Conservation (phyloP, 2,113 vertebrate genomes). For the Upupa epops region DNA sequence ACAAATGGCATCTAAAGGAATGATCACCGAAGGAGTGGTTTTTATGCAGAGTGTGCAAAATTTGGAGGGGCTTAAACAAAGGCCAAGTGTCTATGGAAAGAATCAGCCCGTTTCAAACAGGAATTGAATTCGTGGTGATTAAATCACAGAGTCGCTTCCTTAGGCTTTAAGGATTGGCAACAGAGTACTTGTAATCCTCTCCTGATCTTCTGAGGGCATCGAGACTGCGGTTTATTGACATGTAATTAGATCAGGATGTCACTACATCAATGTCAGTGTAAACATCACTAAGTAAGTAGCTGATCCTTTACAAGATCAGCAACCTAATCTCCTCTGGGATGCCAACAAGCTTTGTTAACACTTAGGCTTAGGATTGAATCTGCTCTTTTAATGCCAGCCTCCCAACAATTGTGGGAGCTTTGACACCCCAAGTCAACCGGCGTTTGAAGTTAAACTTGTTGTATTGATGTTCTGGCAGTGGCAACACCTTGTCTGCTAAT, state of each 20-base stretch:
- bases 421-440: not conserved
- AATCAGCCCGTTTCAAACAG: not conserved
- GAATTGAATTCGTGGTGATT: slow-evolving; percentile 33
- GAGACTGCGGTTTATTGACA: slow-evolving; percentile 83
- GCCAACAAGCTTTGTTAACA: slow-evolving; percentile 76
- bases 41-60: not conserved
- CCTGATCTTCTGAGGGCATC: slow-evolving; percentile 72
- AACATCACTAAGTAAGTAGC: slow-evolving; percentile 76
- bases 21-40: not conserved
- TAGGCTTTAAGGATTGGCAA: slow-evolving; percentile 60
- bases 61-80: not conserved
- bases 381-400: slow-evolving; percentile 30
- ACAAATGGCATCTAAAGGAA: not conserved
- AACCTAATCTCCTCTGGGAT: slow-evolving; percentile 83
- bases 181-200: slow-evolving; percentile 76
- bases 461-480: not conserved
- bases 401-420: not conserved
- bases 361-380: slow-evolving; percentile 53
- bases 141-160: slow-evolving; percentile 42
- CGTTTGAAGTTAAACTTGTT: not conserved
- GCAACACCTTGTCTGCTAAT: not conserved
- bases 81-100: not conserved
- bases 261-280: slow-evolving; percentile 83
- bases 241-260: slow-evolving; percentile 88
- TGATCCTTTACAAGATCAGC: slow-evolving; percentile 83